These are phyloP conservation scores for Elaphurus davidianus DNA, from an alignment of 2,113 vertebrate genomes.

Conservation along the genomic window DNA sequence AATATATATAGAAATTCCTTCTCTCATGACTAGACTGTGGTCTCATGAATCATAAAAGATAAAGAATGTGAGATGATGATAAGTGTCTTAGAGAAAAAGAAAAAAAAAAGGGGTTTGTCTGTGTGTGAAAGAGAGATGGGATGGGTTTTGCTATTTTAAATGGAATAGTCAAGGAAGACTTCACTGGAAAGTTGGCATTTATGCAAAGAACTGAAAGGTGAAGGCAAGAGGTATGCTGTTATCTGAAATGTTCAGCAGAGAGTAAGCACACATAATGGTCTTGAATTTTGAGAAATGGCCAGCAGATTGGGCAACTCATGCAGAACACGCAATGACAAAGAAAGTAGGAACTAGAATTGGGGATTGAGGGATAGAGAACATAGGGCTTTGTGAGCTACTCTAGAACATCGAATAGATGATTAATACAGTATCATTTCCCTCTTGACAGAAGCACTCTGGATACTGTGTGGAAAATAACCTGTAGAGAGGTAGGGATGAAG, in stretches of 20 bases:
- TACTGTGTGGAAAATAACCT: not conserved
- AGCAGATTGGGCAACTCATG: not conserved
- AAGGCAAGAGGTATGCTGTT: not conserved
- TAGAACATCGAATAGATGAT: not conserved
- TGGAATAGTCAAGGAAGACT: not conserved
- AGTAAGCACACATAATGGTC: not conserved
- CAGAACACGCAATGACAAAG: not conserved
- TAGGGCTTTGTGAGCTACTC: not conserved
- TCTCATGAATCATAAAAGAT: not conserved
- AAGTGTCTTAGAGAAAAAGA: not conserved
- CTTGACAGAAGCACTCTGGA: not conserved
- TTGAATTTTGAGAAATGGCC: not conserved
- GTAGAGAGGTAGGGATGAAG: not conserved
- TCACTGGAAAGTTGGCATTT: not conserved
- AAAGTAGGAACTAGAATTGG: not conserved
- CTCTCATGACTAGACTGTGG: not conserved
- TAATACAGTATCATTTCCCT: not conserved
- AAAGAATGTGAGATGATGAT: not conserved
- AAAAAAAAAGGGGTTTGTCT: not conserved
- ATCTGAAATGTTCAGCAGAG: not conserved
- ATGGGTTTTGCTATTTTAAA: not conserved
- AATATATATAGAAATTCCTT: not conserved
- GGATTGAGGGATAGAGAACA: not conserved
- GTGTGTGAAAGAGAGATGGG: not conserved
- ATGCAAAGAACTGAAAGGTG: not conserved